A percentile compares a stretch with the other conserved stretches of the same genome.
Evolutionary conservation across 2,888 invertebrate species (phyloP).

Genomic region (Xanthia togata): DNA sequence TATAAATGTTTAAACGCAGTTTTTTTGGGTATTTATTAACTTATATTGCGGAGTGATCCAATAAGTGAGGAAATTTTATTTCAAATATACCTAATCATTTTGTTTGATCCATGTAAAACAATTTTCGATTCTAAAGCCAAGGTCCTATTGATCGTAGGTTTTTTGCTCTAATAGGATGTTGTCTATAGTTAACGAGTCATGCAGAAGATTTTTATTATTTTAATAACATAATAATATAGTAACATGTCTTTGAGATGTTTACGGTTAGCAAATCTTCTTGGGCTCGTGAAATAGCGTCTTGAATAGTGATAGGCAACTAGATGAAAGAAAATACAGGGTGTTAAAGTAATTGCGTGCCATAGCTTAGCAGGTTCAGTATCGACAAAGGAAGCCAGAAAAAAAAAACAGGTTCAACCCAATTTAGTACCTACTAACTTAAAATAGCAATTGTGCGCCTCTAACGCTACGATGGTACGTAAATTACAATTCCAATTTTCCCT

Average conservation of each 20-base stretch:
- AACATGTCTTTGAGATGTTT: background rate
- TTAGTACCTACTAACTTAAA: no score
- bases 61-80: constrained; percentile 1
- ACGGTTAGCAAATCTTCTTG: background rate
- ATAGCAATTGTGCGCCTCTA: no score
- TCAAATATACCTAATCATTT: background rate
- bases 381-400: no score
- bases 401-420: no score
- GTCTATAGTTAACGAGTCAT: background rate
- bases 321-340: no score
- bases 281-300: background rate
- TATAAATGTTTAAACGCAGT: background rate
- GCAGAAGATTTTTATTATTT: background rate
- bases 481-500: no score
- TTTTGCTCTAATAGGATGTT: background rate
- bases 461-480: no score
- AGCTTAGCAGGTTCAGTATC: no score
- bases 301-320: background rate
- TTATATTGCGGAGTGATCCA: background rate
- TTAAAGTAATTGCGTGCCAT: no score
- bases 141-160: background rate
- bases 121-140: background rate
- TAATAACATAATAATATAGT: no score
- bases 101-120: background rate
- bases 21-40: background rate